Percentiles rank a stretch among this genome's conserved stretches.
Conservation (phyloP, 2,797 vertebrate species). For the Leptatherina wallacei region DNA sequence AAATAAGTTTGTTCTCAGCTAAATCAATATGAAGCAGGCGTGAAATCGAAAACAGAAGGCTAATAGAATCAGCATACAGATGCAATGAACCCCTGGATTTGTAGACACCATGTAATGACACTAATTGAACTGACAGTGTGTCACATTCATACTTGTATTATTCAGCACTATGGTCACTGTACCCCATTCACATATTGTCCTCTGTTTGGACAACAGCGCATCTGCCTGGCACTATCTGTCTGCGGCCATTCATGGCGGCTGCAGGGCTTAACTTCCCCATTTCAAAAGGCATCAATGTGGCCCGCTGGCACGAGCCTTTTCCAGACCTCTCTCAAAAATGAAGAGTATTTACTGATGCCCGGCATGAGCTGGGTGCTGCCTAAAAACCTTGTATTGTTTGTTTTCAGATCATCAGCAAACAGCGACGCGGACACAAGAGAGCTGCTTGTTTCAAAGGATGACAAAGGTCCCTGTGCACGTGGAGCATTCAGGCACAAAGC, state of each 20-base stretch:
- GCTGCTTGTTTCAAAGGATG: constrained; percentile 70
- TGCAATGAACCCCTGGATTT: constrained; percentile 30
- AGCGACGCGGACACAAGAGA: constrained; percentile 63
- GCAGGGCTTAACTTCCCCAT: constrained; percentile 68
- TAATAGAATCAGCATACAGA: constrained; percentile 33
- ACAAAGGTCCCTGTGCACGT: constrained; percentile 72
- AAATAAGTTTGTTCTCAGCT: constrained; percentile 1
- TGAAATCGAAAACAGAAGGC: constrained; percentile 18
- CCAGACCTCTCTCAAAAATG: constrained; percentile 69
- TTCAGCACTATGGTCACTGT: constrained; percentile 63
- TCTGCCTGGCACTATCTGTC: constrained; percentile 64
- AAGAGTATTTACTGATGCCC: constrained; percentile 67
- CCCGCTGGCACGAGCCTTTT: constrained; percentile 60
- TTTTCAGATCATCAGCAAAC: constrained; percentile 83
- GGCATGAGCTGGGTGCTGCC: constrained; percentile 40
- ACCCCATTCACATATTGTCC: constrained; percentile 70
- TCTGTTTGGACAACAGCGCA: constrained; percentile 63
- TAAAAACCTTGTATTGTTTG: constrained; percentile 78
- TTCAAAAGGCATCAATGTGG: constrained; percentile 72
- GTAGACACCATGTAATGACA: constrained; percentile 49
- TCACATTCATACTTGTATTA: constrained; percentile 65
- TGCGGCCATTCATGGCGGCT: constrained; percentile 61
- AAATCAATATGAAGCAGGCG: constrained; percentile 2
- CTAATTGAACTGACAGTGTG: constrained; percentile 55
- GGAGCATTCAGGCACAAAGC: constrained; percentile 67